A percentile compares a stretch with the other conserved stretches of the same genome.
These are phyloP conservation scores for Clostera curtula DNA, from an alignment of 2,888 invertebrate species.

Conservation along the genomic window DNA sequence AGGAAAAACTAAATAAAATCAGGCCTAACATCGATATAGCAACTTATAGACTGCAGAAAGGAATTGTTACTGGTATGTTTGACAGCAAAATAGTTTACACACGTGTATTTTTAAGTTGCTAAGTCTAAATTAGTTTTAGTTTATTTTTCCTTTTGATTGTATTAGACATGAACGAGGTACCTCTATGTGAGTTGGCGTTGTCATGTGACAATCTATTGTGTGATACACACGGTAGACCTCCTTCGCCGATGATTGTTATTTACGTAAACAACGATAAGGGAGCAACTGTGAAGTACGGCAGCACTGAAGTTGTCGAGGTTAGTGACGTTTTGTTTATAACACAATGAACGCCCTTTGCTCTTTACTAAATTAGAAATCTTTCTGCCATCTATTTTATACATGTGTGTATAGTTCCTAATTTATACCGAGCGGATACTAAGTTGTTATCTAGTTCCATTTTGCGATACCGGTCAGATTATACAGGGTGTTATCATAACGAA, in stretches of 20 bases:
- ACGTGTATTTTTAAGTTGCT: neutral
- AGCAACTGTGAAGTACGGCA: slow-evolving; percentile 87
- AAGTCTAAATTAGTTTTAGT: neutral
- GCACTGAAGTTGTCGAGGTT: slow-evolving; percentile 92
- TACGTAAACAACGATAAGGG: slow-evolving; percentile 77
- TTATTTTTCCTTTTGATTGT: too few relatives aligned
- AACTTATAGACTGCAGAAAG: slow-evolving; percentile 80
- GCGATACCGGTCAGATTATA: too few relatives aligned
- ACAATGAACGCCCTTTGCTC: too few relatives aligned
- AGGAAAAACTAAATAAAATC: slow-evolving; percentile 78
- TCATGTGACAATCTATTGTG: slow-evolving; percentile 93
- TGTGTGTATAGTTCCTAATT: too few relatives aligned
- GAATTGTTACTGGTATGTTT: slow-evolving; percentile 79
- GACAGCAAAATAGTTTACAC: neutral
- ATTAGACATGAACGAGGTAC: slow-evolving; percentile 87
- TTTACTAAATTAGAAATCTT: too few relatives aligned
- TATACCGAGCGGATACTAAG: neutral
- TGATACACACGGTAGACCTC: slow-evolving; percentile 89
- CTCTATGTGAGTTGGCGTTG: slow-evolving; percentile 88
- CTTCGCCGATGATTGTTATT: slow-evolving; percentile 87
- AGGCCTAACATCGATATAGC: slow-evolving; percentile 80
- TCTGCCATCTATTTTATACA: too few relatives aligned
- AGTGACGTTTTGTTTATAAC: slow-evolving; percentile 1
- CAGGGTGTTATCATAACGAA: too few relatives aligned
- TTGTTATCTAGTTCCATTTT: slow-evolving; percentile 3